Percentiles rank a stretch among this genome's conserved stretches.
These are phyloP conservation scores for Lagria hirta DNA, from an alignment of 2,888 invertebrate species.

Conservation along the genomic window DNA sequence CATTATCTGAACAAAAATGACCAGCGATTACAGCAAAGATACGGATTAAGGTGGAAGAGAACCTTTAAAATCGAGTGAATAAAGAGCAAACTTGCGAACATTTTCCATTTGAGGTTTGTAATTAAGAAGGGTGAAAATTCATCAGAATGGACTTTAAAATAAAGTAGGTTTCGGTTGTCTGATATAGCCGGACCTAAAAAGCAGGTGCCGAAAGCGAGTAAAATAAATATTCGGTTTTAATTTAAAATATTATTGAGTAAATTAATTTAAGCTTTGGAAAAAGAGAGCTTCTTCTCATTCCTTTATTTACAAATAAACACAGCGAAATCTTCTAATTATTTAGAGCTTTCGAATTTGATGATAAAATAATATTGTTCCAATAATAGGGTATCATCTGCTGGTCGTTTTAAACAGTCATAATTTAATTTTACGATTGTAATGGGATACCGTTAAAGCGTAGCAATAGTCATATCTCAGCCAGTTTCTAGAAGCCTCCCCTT, in stretches of 20 bases:
- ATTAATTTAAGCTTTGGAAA: slow-evolving; percentile 30
- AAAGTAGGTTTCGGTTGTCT: slow-evolving; percentile 46
- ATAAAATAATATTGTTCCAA: slow-evolving; percentile 30
- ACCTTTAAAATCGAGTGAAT: slow-evolving; percentile 31
- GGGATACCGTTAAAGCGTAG: slow-evolving; percentile 42
- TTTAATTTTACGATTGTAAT: slow-evolving; percentile 52
- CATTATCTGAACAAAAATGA: slow-evolving; percentile 37
- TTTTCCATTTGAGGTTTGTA: slow-evolving; percentile 39
- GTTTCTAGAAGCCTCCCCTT: slow-evolving; percentile 36
- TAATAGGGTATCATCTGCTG: slow-evolving; percentile 17
- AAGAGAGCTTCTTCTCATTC: slow-evolving; percentile 11
- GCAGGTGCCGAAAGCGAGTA: slow-evolving; percentile 36
- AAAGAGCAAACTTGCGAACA: slow-evolving; percentile 30
- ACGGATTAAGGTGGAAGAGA: slow-evolving; percentile 31
- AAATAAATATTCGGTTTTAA: slow-evolving; percentile 40
- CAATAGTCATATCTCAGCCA: slow-evolving; percentile 52
- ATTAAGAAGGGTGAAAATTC: slow-evolving; percentile 54
- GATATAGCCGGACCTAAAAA: slow-evolving; percentile 35
- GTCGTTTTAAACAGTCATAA: slow-evolving; percentile 43
- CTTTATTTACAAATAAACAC: slow-evolving; percentile 28
- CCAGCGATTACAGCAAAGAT: slow-evolving; percentile 35
- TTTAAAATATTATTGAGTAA: slow-evolving; percentile 39
- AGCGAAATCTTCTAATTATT: slow-evolving; percentile 20
- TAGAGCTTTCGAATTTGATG: slow-evolving; percentile 21
- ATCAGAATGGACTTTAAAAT: slow-evolving; percentile 52